Conservation (phyloP, 2,113 vertebrate genomes). For the Pelvicachromis taeniatus region DNA sequence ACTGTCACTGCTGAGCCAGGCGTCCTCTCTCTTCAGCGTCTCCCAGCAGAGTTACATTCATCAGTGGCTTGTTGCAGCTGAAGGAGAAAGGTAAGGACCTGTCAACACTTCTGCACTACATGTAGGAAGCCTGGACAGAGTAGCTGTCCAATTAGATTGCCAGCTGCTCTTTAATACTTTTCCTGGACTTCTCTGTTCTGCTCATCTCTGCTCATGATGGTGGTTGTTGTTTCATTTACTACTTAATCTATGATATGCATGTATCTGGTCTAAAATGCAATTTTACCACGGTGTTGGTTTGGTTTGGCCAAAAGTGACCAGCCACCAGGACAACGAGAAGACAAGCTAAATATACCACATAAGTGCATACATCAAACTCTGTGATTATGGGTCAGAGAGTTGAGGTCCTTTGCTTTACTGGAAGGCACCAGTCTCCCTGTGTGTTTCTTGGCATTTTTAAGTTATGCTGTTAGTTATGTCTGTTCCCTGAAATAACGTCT, state of each 20-base stretch:
- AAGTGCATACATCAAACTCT: conserved; percentile 30
- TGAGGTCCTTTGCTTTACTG: conserved; percentile 7
- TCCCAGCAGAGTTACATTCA: not conserved
- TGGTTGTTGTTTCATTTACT: not conserved
- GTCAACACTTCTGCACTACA: not conserved
- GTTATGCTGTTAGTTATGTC: not conserved
- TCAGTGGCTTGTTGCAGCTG: not conserved
- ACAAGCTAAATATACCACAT: conserved; percentile 51
- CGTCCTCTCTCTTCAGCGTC: conserved; percentile 24
- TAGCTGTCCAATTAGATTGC: not conserved
- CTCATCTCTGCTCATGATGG: not conserved
- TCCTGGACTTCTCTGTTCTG: not conserved
- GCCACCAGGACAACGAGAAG: conserved; percentile 11
- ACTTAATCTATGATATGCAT: not conserved
- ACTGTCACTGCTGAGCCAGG: conserved; percentile 11
- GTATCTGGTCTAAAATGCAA: not conserved
- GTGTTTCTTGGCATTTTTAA: conserved; percentile 19
- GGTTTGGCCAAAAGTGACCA: not conserved
- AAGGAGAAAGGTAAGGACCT: conserved; percentile 26
- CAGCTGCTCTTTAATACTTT: not conserved
- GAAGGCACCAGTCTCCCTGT: not conserved
- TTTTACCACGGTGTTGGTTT: not conserved
- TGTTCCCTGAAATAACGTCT: conserved; percentile 16
- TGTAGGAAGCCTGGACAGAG: not conserved
- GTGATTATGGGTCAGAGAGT: conserved; percentile 53